Base-by-base conservation (phyloP, 2,113 vertebrate genomes). In the Balaeniceps rex region DNA sequence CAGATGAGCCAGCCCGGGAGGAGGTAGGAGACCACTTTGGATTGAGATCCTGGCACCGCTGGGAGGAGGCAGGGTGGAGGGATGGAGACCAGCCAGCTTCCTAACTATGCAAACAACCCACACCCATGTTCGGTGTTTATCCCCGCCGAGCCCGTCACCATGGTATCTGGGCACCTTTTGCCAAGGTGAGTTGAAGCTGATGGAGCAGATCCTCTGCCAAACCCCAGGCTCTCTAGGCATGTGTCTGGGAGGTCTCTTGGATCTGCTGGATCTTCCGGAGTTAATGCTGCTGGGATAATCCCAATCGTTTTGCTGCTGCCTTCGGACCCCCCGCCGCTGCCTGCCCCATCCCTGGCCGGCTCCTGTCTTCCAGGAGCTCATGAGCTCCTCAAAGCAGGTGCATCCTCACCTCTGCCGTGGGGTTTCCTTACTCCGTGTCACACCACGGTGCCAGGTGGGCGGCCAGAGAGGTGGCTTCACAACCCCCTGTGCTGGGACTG, bases 11-110 rank as follows among this genome's bases (percentile, higher is more conserved):
- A 77, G 71, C 87, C 74, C 61, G 16, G 77, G 69, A 92, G 72
- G 72, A 93, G 92, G 92, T 88, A 94, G 91, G 95, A 97, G 95
- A 97, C 95, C 95, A 93, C 84, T 90, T 69, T 81, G 87, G 83
- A 91, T 33, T 17, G 92, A 92, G 91, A 86, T 94, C 83, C 91
- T 94, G 88, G 92, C 91, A 79, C 65, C 4, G 12, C 57, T 69
- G 86, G 94, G 91, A 96, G 94, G 83, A 96, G 94, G 95, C 66
- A 93, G 97, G 95, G 96, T 85, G 96, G 97, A 97, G 91, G 94
- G 95, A 95, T 97, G 97, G 96, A 97, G 88, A 51, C 89, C 87
- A 94, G 97, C 97, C 97, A 97, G 95, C 94, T 97, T 95, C 96
- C 93, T 95, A 75, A 36, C 91, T 97, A 93, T 96, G 96, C 95